Percentiles rank a stretch among this genome's conserved stretches.
phyloP scores from a whole-genome alignment of 2,888 invertebrate species.

The Stomorhina lunata region DNA sequence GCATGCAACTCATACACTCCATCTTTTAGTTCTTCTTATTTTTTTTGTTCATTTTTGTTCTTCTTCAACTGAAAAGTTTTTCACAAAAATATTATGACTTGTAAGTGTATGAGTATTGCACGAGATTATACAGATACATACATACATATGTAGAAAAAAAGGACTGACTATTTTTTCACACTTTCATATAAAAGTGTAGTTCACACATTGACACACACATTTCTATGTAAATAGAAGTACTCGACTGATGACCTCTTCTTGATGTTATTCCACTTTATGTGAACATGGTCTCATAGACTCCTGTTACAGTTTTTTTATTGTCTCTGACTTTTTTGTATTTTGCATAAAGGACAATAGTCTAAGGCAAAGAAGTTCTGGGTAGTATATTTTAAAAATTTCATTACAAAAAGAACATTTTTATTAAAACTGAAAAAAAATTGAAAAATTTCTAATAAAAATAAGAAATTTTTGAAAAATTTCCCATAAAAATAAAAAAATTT shows the following conservation, averaged over 20 bases:
- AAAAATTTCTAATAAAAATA: too few species aligned
- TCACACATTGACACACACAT: conserved; percentile 7
- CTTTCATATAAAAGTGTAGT: background rate
- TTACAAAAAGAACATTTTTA: too few species aligned
- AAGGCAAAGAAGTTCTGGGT: conserved; percentile 6
- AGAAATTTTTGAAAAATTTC: too few species aligned
- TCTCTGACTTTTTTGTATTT: background rate
- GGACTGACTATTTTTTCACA: background rate
- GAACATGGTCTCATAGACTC: conserved; percentile 28
- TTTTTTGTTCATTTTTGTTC: too few species aligned
- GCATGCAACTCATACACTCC: conserved; percentile 34
- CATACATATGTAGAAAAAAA: background rate
- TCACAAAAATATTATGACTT: background rate
- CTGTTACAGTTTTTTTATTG: background rate
- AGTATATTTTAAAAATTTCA: background rate
- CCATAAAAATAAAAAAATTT: too few species aligned
- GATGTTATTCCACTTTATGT: conserved; percentile 1
- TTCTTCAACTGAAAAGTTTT: background rate
- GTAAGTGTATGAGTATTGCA: background rate
- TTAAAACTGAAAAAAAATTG: too few species aligned
- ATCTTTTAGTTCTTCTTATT: conserved; percentile 13
- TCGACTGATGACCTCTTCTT: conserved; percentile 40
- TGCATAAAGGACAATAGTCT: conserved; percentile 25
- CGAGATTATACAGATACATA: background rate
- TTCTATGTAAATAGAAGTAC: conserved; percentile 5